Conservation (phyloP, 2,113 vertebrate species). For the Mesitornis unicolor region DNA sequence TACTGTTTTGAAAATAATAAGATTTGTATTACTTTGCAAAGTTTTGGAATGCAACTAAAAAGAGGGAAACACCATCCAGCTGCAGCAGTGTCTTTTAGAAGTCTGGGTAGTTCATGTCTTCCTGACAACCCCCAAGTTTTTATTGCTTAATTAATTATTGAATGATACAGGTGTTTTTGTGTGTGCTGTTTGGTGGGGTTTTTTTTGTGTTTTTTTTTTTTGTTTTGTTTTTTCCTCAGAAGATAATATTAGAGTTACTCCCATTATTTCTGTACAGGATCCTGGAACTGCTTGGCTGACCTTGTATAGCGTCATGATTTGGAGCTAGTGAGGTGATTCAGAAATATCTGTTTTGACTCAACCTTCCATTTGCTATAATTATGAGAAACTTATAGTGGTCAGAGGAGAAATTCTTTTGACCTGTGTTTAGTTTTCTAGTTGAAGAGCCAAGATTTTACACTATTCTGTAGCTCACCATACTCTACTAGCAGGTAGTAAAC, state of each 20-base stretch:
- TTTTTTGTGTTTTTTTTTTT: background rate
- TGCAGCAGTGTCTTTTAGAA: background rate
- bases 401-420: background rate
- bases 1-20: background rate
- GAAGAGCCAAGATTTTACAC: background rate
- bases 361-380: background rate
- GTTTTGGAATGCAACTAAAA: background rate
- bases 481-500: background rate
- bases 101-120: background rate
- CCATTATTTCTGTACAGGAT: background rate
- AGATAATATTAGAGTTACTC: background rate
- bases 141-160: background rate
- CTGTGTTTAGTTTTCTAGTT: background rate
- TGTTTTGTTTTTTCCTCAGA: background rate
- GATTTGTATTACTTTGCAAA: background rate
- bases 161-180: background rate
- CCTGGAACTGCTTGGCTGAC: background rate
- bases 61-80: background rate
- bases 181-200: too few species aligned
- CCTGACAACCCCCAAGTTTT: background rate
- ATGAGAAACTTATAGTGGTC: background rate
- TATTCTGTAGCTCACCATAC: background rate
- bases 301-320: background rate
- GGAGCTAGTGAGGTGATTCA: background rate
- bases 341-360: background rate